Percentiles rank a stretch among this genome's conserved stretches.
phyloP scores from a whole-genome alignment of 2,888 invertebrate genomes.

The Platycheirus albimanus region DNA sequence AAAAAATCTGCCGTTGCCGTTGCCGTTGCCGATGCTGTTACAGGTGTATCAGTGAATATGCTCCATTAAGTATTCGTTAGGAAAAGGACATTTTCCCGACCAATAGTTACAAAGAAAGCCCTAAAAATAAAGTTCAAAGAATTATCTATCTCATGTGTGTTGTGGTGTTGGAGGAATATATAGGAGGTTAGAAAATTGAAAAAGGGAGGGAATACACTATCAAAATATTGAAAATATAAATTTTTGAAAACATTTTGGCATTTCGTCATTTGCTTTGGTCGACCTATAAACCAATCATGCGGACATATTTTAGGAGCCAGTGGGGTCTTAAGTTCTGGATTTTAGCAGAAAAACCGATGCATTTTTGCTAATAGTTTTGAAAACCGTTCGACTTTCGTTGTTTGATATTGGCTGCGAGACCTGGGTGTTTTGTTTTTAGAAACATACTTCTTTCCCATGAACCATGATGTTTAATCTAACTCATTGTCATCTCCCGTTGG shows the following conservation, averaged over 20 bases:
- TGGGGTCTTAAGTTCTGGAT: not conserved
- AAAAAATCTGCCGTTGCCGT: not conserved
- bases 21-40: too few relatives aligned
- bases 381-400: too few relatives aligned
- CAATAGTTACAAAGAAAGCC: slow-evolving; percentile 22
- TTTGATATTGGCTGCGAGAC: too few relatives aligned
- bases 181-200: not conserved
- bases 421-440: too few relatives aligned
- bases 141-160: too few relatives aligned
- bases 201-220: not conserved
- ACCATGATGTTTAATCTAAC: too few relatives aligned
- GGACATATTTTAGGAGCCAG: not conserved
- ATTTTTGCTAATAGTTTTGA: too few relatives aligned
- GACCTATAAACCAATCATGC: not conserved
- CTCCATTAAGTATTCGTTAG: slow-evolving; percentile 49
- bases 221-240: not conserved
- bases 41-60: slow-evolving; percentile 50
- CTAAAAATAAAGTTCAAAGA: not conserved
- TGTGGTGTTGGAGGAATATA: too few relatives aligned
- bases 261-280: not conserved
- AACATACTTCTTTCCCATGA: too few relatives aligned
- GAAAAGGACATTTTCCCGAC: slow-evolving; percentile 50
- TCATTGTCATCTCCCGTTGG: too few relatives aligned
- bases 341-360: too few relatives aligned
- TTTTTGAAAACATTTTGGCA: not conserved